Evolutionary conservation across 2,797 vertebrate species (phyloP).

Genomic region (Rhabdomys pumilio): DNA sequence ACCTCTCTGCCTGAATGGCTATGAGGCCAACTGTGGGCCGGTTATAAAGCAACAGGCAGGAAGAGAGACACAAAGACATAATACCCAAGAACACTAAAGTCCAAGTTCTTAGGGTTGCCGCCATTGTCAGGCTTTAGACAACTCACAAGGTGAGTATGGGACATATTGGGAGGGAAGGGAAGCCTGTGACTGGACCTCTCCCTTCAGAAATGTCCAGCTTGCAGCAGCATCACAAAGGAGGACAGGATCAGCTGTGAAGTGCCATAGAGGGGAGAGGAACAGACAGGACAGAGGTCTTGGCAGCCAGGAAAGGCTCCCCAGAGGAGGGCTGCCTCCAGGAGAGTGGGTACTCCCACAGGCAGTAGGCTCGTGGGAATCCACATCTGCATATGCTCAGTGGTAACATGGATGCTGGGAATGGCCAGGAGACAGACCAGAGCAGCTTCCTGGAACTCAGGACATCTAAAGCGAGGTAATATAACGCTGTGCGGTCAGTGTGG

Average conservation of each 20-base stretch:
- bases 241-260: not conserved
- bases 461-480: not conserved
- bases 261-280: rapidly evolving
- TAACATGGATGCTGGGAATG: not conserved
- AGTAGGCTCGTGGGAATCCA: not conserved
- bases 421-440: not conserved
- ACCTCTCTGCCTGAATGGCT: not conserved
- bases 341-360: rapidly evolving
- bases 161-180: rapidly evolving
- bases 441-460: not conserved
- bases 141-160: not conserved
- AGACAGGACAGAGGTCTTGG: too few species aligned
- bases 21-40: not conserved
- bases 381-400: not conserved
- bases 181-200: not conserved
- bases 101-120: not conserved
- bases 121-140: rapidly evolving
- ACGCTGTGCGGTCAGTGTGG: not conserved
- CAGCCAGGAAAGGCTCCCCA: rapidly evolving
- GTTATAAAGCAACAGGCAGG: not conserved
- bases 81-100: not conserved
- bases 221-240: not conserved
- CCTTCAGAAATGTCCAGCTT: not conserved
- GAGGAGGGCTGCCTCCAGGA: not conserved
- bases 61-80: not conserved